These are phyloP conservation scores for Drosophila tropicalis DNA, from an alignment of 1,140 invertebrate species.

Conservation along the genomic window DNA sequence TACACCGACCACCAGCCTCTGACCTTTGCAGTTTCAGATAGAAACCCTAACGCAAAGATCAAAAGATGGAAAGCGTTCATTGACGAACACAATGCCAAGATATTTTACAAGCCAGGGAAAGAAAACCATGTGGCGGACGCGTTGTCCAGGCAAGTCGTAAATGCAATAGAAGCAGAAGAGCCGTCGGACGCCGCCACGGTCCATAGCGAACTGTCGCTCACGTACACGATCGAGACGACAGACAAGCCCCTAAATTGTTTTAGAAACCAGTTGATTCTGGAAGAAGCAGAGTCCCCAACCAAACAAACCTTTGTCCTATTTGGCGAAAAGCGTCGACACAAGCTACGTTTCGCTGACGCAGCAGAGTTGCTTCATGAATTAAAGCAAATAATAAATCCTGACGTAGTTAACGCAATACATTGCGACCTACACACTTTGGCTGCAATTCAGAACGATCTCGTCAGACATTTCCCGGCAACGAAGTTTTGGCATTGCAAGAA, in stretches of 20 bases:
- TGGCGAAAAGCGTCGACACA: background rate
- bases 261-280: background rate
- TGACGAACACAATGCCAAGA: conserved; percentile 4
- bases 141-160: background rate
- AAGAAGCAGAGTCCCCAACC: background rate
- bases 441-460: no score
- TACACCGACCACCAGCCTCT: conserved; percentile 5
- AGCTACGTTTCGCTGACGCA: no score
- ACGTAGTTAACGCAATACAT: no score
- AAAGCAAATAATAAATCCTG: no score
- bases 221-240: background rate
- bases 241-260: background rate
- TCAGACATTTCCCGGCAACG: no score
- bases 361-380: no score
- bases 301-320: background rate
- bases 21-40: conserved; percentile 17
- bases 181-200: no score
- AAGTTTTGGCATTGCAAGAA: no score
- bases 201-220: background rate
- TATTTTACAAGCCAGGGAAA: background rate
- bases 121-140: background rate
- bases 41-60: conserved; percentile 24
- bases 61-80: conserved; percentile 24
- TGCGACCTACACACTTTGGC: no score
- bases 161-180: background rate